A percentile compares a stretch with the other conserved stretches of the same genome.
These are phyloP conservation scores for Coluber constrictor DNA, from an alignment of 2,797 vertebrate species.

Conservation along the genomic window DNA sequence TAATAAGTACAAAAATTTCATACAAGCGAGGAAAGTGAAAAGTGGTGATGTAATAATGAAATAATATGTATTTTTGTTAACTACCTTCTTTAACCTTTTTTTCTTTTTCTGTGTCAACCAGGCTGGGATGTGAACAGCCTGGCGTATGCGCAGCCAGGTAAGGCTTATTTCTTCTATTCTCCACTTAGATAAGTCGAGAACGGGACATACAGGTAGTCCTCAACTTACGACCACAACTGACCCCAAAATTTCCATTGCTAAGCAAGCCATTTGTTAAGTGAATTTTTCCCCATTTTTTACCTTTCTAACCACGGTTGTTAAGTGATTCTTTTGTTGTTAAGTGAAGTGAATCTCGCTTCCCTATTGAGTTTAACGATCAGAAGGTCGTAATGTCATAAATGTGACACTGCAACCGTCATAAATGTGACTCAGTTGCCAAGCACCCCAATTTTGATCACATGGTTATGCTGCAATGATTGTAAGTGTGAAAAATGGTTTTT, in stretches of 20 bases:
- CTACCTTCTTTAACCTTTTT: neutral
- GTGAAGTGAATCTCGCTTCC: neutral
- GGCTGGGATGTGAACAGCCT: slow-evolving; percentile 70
- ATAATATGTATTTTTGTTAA: neutral
- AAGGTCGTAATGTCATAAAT: too few species aligned
- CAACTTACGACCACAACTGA: neutral
- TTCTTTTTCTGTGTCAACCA: slow-evolving; percentile 24
- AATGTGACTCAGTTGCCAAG: too few species aligned
- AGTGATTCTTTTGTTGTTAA: too few species aligned
- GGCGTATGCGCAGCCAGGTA: slow-evolving; percentile 66
- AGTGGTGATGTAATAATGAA: neutral
- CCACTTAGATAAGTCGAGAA: neutral
- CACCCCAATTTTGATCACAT: too few species aligned
- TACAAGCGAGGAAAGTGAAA: neutral
- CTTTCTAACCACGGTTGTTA: neutral
- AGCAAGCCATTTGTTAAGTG: neutral
- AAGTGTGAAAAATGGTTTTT: too few species aligned
- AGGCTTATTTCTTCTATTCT: neutral
- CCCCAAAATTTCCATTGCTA: neutral
- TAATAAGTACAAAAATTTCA: neutral
- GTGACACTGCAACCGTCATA: too few species aligned
- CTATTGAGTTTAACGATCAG: neutral
- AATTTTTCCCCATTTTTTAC: neutral
- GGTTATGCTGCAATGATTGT: too few species aligned
- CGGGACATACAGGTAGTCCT: neutral